A percentile compares a stretch with the other conserved stretches of the same genome.
Conservation (phyloP, 2,888 invertebrate genomes). For the Rhagium mordax region DNA sequence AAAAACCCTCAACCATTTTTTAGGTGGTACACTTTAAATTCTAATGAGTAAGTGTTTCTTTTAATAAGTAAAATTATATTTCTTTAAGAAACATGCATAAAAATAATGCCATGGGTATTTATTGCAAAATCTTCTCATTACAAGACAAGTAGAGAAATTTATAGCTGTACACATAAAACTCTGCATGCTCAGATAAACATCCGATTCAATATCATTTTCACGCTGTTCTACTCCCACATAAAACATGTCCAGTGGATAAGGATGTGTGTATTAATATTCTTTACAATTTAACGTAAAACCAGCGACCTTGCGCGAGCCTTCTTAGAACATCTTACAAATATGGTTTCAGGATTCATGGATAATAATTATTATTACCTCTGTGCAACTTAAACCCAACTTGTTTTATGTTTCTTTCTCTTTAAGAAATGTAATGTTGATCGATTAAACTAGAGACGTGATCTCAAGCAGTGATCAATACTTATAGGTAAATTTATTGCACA, state of each 20-base stretch:
- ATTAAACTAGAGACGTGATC: not conserved
- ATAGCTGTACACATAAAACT: not conserved
- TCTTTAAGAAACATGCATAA: not conserved
- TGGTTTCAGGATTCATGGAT: constrained; percentile 7
- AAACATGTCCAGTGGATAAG: constrained; percentile 12
- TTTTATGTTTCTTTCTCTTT: constrained; percentile 14
- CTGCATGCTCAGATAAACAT: not conserved
- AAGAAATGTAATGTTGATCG: not conserved
- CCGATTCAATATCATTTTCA: constrained; percentile 6
- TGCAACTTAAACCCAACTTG: not conserved
- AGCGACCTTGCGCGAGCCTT: constrained; percentile 23
- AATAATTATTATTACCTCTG: not conserved
- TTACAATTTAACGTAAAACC: not conserved
- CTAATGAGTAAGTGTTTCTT: too few relatives aligned
- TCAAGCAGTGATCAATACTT: not conserved
- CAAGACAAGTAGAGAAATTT: not conserved
- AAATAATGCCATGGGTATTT: not conserved
- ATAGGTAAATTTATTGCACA: not conserved
- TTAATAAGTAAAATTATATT: not conserved
- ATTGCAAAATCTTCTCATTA: not conserved
- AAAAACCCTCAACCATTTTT: too few relatives aligned
- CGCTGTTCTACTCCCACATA: constrained; percentile 15
- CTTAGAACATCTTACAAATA: constrained; percentile 9
- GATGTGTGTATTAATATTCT: constrained; percentile 6
- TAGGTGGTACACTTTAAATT: too few relatives aligned